A percentile compares a stretch with the other conserved stretches of the same genome.
Evolutionary conservation across 2,797 vertebrate species (phyloP).

Genomic region (Melanotaenia parkinsoni): DNA sequence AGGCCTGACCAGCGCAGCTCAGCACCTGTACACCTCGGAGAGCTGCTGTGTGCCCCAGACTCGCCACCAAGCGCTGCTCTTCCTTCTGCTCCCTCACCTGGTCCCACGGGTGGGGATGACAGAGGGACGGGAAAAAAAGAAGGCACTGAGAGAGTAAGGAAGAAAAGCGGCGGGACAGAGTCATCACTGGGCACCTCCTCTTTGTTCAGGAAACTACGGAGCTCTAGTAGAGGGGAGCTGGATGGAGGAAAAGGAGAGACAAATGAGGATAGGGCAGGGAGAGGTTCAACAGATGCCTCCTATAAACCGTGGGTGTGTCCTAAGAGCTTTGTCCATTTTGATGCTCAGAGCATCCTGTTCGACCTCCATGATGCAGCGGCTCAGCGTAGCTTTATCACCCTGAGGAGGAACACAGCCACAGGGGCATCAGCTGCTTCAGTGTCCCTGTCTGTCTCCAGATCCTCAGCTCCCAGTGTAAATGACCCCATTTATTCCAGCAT

Average conservation of each 20-base stretch:
- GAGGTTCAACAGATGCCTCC: slow-evolving; percentile 57
- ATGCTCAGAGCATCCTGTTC: slow-evolving; percentile 92
- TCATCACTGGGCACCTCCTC: slow-evolving; percentile 88
- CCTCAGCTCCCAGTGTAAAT: slow-evolving; percentile 67
- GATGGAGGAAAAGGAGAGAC: slow-evolving; percentile 78
- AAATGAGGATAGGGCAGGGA: slow-evolving; percentile 71
- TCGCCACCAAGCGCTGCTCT: slow-evolving; percentile 41
- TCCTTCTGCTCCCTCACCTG: slow-evolving; percentile 60
- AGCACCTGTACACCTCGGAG: slow-evolving; percentile 69
- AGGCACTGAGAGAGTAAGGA: slow-evolving; percentile 81
- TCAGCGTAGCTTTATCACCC: slow-evolving; percentile 80
- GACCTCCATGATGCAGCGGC: slow-evolving; percentile 88
- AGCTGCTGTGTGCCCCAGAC: slow-evolving; percentile 77
- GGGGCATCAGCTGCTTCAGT: slow-evolving; percentile 91
- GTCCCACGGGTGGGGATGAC: slow-evolving; percentile 67
- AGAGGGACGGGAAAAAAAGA: slow-evolving; percentile 62
- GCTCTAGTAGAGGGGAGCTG: slow-evolving; percentile 80
- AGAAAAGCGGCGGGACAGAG: slow-evolving; percentile 84
- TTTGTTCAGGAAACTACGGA: slow-evolving; percentile 89
- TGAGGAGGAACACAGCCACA: slow-evolving; percentile 91
- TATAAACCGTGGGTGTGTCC: slow-evolving; percentile 87
- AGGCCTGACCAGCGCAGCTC: slow-evolving; percentile 80
- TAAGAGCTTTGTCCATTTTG: slow-evolving; percentile 91
- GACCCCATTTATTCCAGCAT: slow-evolving; percentile 86
- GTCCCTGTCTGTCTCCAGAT: slow-evolving; percentile 76